Percentiles rank a stretch among this genome's conserved stretches.
phyloP scores from a whole-genome alignment of 2,888 invertebrate genomes.

The Oscheius myriophilus region DNA sequence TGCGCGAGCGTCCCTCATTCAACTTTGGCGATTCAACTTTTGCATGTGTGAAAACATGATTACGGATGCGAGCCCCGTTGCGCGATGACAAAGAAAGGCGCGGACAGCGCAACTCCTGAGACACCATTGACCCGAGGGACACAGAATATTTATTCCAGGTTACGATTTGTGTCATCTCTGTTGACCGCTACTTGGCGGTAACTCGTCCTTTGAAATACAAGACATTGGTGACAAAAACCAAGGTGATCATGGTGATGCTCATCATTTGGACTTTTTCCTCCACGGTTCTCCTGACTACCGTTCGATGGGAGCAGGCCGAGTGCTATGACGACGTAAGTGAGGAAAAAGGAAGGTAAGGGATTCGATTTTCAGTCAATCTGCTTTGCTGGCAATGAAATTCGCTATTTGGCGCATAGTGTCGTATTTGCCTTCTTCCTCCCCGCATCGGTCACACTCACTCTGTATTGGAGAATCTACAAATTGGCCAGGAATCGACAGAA shows the following conservation, averaged over 20 bases:
- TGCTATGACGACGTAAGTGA: constrained; percentile 59
- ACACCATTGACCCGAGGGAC: neutral
- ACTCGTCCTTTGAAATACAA: constrained; percentile 70
- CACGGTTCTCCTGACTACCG: constrained; percentile 65
- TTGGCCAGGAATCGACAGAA: constrained; percentile 67
- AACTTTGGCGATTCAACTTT: constrained; percentile 25
- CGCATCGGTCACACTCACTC: constrained; percentile 69
- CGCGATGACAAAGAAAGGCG: constrained; percentile 26
- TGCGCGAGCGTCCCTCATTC: constrained; percentile 16
- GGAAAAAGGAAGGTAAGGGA: neutral
- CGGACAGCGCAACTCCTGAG: neutral
- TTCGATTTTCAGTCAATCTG: constrained; percentile 57
- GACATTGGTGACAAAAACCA: constrained; percentile 66
- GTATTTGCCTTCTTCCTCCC: constrained; percentile 71
- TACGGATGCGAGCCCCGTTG: constrained; percentile 31
- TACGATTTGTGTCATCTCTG: constrained; percentile 75
- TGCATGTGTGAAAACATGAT: constrained; percentile 32
- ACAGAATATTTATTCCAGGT: constrained; percentile 64
- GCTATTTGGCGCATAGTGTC: constrained; percentile 70
- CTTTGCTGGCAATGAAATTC: constrained; percentile 69
- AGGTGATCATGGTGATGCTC: constrained; percentile 63
- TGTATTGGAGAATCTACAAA: constrained; percentile 70
- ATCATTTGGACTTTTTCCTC: constrained; percentile 69
- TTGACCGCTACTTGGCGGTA: constrained; percentile 72
- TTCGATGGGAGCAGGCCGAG: constrained; percentile 63